Evolutionary conservation across 2,797 vertebrate genomes (phyloP), one percentile per base, ranked within the genome.

Genomic region (Neostethus bicornis): DNA sequence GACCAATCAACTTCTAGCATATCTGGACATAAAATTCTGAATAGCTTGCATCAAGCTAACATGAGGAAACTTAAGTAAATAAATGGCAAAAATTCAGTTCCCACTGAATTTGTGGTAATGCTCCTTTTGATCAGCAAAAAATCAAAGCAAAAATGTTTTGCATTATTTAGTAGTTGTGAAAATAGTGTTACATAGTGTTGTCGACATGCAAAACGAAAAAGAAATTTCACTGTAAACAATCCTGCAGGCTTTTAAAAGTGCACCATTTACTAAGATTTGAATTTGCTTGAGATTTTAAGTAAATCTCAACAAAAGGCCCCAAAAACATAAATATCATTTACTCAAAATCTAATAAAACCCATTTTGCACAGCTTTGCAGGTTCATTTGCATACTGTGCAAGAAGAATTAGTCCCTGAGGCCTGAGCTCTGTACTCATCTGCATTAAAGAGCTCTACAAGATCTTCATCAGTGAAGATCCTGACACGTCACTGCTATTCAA

Each of bases 371-470:
- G 20, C 19, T 21, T 28, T 42, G 21, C 24, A 16, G 43, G 17
- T 16, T 66, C 9, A 60, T 72, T 67, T 32, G 51, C 59, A 73
- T 66, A 34, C 10, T 24, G 44, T 45, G 29, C 7, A 37, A 13
- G 8, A 23, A 34, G 4, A 8, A 52, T 35, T 13, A 28, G 28
- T 50, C 62, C 47, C 29, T 41, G 37, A 56, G 52, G 59, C 38
- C 48, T 7, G 12, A 42, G 28, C 31, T 47, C 50, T 19, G 26
- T 59, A 31, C 54, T 69, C 35, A 73, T 77, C 52, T 64, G 67
- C 55, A 73, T 70, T 16, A 56, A 69, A 61, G 50, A 73, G 43
- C 66, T 41, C 38, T 3, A 23, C 47, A 31, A 9, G 51, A 51
- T 46, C 68, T 48, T 43, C 39, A 56, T 70, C 64, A 53, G 38